Evolutionary conservation across 2,113 vertebrate genomes (phyloP), one percentile per base, ranked within the genome.

Genomic region (Campylorhamphus procurvoides): DNA sequence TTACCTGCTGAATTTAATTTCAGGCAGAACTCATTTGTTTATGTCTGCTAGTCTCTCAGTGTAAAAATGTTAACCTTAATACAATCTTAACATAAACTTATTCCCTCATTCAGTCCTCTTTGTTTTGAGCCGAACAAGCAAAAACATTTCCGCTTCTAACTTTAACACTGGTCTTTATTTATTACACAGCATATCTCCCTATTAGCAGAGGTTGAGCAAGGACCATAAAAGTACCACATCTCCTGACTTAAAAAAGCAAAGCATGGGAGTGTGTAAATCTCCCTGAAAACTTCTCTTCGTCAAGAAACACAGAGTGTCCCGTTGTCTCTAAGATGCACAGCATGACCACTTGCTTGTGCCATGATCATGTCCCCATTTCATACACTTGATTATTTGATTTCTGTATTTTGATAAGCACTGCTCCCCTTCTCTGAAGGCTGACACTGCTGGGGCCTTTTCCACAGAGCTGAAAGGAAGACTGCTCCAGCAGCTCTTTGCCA

Each of bases 1-100:
- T 95, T 84, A 96, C 91, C 85, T 87, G 89, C 73, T 79, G 76
- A 78, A 82, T 71, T 89, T 87, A 18, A 67, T 90, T 82, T 78
- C 68, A 83, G 68, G 33, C 27, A 92, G 81, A 86, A 79, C 20
- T 63, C 17, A 50, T 68, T 84, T 90, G 28, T 91, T 90, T 82
- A 88, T 71, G 49, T 86, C 77, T 80, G 12, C 44, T 72, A 49
- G 58, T 18, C 29, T 40, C 39, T 74, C 52, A 10, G 42, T 33
- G 31, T 31, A 78, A 85, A 87, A 91, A 95, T 25, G 6, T 50
- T 80, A 72, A 49, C 42, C 27, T 66, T 17, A 55, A 42, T 35
- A 24, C 15, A 50, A 22, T 31, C 50, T 56, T 37, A 92, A 80
- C 18, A 58, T n/a, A 69, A 87, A 31, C 18, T 66, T 46, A 55